Evolutionary conservation across 2,888 invertebrate genomes (phyloP), one percentile per base, ranked within the genome.

Genomic region (Troides oblongomaculatus): DNA sequence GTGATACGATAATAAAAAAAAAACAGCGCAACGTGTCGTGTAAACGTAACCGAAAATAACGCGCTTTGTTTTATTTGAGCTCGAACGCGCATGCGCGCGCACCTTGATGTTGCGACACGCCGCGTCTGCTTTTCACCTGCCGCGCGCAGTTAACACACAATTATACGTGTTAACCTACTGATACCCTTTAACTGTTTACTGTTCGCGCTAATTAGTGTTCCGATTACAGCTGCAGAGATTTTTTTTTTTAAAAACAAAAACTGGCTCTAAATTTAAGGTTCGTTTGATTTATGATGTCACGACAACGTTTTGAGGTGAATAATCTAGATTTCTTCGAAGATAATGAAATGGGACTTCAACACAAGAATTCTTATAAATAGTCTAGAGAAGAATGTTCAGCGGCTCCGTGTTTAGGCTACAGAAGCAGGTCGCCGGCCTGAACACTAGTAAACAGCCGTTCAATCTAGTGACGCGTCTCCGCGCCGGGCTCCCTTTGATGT

Each of bases 1-100:
- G 57, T 6, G 76, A 72, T 77, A 73, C 82, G 83, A 84, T 84
- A 85, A 84, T 85, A 87, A 84, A 85, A 84, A 53, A 86, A 84
- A 85, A 84, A 82, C 80, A 79, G 78, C 78, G 79, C 78, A 85
- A 81, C 84, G 76, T 80, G 81, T 81, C 82, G 78, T 73, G 76
- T 79, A 79, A 78, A 78, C 75, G 69, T 21, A 57, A 30, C 62
- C 58, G 66, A 62, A 70, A 66, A 66, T 70, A 70, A 43, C 65
- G 18, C 17, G 39, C 23, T 66, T 69, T 69, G 69, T 64, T 64
- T 64, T 62, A 75, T 74, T 75, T 74, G 75, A 71, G 70, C 73
- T 68, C 58, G 56, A 62, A 62, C 53, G 62, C 68, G 30, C 30
- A 30, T 30, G 75, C 75, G 75, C 76, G 75, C 75, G 75, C 76